These are phyloP conservation scores for Ichneumon xanthorius DNA, from an alignment of 2,888 invertebrate species.

Conservation along the genomic window DNA sequence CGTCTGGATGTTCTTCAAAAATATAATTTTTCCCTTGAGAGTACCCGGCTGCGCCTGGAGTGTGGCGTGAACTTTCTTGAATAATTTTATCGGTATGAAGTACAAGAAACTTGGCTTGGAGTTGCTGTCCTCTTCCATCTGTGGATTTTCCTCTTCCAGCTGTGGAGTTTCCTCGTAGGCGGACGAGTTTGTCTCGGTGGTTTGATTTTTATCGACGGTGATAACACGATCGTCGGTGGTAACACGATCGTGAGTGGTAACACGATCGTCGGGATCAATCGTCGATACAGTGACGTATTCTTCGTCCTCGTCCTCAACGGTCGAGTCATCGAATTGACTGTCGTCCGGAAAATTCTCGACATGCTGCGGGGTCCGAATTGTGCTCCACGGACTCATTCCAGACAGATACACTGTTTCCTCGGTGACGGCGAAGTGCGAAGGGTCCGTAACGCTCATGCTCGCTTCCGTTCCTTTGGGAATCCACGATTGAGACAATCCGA, in stretches of 20 bases:
- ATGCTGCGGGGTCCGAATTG: constrained; percentile 12
- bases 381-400: not conserved
- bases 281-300: constrained; percentile 32
- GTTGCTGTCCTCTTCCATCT: constrained; percentile 32
- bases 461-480: constrained; percentile 13
- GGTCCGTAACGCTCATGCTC: not conserved
- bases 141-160: constrained; percentile 6
- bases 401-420: not conserved
- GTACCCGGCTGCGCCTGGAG: constrained; percentile 78
- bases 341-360: not conserved
- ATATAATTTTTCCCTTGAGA: constrained; percentile 86
- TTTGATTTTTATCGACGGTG: constrained; percentile 19
- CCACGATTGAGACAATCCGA: constrained; percentile 19
- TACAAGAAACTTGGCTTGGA: constrained; percentile 72
- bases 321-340: not conserved
- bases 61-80: constrained; percentile 80
- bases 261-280: constrained; percentile 4
- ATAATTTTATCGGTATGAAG: constrained; percentile 79
- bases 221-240: constrained; percentile 22
- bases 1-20: constrained; percentile 87
- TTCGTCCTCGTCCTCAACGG: constrained; percentile 41
- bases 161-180: not conserved
- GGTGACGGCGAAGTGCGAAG: constrained; percentile 16
- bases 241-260: not conserved
- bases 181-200: not conserved